A percentile compares a stretch with the other conserved stretches of the same genome.
phyloP scores from a whole-genome alignment of 1,140 invertebrate species.

The Colletes latitarsis region DNA sequence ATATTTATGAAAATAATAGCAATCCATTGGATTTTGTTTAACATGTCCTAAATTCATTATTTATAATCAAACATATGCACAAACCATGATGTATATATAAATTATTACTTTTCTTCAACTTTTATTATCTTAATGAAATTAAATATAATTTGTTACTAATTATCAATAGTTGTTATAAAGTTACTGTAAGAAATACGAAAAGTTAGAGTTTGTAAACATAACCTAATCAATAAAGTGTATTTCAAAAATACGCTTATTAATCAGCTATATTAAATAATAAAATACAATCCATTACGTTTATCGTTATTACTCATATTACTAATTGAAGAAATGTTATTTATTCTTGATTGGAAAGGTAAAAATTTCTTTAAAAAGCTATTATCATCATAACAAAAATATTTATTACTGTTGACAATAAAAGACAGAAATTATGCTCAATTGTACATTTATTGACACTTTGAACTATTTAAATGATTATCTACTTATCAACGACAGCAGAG shows the following conservation, averaged over 20 bases:
- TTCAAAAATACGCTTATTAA: background rate
- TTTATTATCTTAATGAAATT: background rate
- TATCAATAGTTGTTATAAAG: background rate
- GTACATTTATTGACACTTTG: background rate
- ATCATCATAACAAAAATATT: background rate
- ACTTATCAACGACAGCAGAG: conserved; percentile 20
- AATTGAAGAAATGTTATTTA: conserved; percentile 12
- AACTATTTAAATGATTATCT: conserved; percentile 10
- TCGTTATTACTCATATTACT: background rate
- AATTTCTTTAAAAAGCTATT: background rate
- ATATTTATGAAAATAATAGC: background rate
- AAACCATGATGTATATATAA: background rate
- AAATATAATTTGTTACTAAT: background rate
- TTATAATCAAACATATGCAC: background rate
- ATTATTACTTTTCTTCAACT: background rate
- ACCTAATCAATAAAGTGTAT: conserved; percentile 36
- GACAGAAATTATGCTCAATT: background rate
- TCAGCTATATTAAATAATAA: background rate
- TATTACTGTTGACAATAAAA: background rate
- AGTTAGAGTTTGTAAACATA: conserved; percentile 52
- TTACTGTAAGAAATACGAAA: background rate
- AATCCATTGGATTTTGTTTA: background rate
- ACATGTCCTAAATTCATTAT: background rate
- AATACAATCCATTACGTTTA: background rate
- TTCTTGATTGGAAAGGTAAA: background rate